Percentiles rank a stretch among this genome's conserved stretches.
These are phyloP conservation scores for Drosophila orena DNA, from an alignment of 1,140 invertebrate genomes.

Conservation along the genomic window DNA sequence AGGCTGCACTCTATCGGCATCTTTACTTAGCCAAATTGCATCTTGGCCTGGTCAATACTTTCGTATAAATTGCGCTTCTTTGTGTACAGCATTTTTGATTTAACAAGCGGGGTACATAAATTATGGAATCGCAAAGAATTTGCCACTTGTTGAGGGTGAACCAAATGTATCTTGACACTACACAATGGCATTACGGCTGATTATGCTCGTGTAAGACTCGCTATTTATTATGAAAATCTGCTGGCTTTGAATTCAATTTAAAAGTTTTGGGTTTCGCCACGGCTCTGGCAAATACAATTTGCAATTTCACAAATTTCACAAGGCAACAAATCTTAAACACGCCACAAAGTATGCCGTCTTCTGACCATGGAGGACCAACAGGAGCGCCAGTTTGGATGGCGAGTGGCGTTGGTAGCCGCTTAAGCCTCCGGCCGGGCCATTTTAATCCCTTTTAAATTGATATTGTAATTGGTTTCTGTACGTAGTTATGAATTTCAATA, in stretches of 20 bases:
- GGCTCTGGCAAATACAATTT: conserved; percentile 54
- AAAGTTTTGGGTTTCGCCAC: conserved; percentile 44
- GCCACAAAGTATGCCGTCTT: conserved; percentile 12
- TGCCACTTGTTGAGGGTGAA: conserved; percentile 68
- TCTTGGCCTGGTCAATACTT: conserved; percentile 17
- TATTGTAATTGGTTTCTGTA: conserved; percentile 81
- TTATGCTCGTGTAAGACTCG: conserved; percentile 59
- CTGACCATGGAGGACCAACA: conserved; percentile 18
- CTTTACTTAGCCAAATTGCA: conserved; percentile 72
- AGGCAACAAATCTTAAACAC: conserved; percentile 56
- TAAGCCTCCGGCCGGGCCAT: conserved; percentile 42
- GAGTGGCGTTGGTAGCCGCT: conserved; percentile 3
- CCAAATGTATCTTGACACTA: conserved; percentile 47
- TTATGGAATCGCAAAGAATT: conserved; percentile 45
- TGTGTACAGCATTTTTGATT: conserved; percentile 58
- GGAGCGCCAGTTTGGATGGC: conserved; percentile 4
- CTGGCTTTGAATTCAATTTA: conserved; percentile 76
- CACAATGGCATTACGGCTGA: conserved; percentile 73
- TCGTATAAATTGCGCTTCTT: conserved; percentile 57
- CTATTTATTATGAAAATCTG: conserved; percentile 82
- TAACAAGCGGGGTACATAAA: conserved; percentile 71
- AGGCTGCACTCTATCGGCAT: conserved; percentile 49
- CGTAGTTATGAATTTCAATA: conserved; percentile 81
- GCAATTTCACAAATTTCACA: conserved; percentile 54
- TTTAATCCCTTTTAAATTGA: conserved; percentile 83